Evolutionary conservation across 1,140 invertebrate species (phyloP).

Genomic region (Steinernema feltiae): DNA sequence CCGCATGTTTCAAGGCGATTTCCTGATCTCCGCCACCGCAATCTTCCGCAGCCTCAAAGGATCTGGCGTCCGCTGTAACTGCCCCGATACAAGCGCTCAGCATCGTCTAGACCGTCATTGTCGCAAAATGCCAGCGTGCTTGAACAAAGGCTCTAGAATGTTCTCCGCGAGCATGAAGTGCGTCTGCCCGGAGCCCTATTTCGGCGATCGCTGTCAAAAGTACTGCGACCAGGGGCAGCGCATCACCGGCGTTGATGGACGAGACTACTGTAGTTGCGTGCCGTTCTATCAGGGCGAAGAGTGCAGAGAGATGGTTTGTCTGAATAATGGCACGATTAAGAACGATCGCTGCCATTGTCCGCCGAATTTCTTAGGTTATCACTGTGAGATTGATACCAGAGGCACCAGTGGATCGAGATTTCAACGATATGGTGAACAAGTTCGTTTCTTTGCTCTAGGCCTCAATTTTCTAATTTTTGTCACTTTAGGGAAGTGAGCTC

Average conservation of each 20-base stretch:
- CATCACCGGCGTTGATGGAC: constrained; percentile 35
- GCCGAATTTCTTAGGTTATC: constrained; percentile 51
- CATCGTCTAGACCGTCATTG: constrained; percentile 45
- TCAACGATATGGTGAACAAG: constrained; percentile 48
- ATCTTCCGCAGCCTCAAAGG: neutral
- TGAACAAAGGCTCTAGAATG: constrained; percentile 49
- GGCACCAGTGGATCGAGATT: constrained; percentile 44
- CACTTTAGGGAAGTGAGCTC: constrained; percentile 44
- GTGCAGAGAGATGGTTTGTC: constrained; percentile 53
- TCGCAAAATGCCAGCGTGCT: constrained; percentile 46
- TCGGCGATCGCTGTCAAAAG: constrained; percentile 55
- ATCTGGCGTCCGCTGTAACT: neutral
- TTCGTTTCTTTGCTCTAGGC: neutral
- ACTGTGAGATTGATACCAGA: constrained; percentile 55
- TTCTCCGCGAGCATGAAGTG: constrained; percentile 37
- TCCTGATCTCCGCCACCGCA: neutral
- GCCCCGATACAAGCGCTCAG: neutral
- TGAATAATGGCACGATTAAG: constrained; percentile 49
- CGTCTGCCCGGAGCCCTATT: constrained; percentile 51
- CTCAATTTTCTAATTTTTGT: constrained; percentile 17
- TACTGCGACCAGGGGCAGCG: constrained; percentile 49
- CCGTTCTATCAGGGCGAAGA: constrained; percentile 55
- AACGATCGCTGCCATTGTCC: constrained; percentile 50
- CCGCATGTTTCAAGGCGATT: neutral
- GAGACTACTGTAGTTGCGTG: constrained; percentile 52